A percentile compares a stretch with the other conserved stretches of the same genome.
Conservation (phyloP, 2,888 invertebrate genomes). For the Drosophila tripunctata region DNA sequence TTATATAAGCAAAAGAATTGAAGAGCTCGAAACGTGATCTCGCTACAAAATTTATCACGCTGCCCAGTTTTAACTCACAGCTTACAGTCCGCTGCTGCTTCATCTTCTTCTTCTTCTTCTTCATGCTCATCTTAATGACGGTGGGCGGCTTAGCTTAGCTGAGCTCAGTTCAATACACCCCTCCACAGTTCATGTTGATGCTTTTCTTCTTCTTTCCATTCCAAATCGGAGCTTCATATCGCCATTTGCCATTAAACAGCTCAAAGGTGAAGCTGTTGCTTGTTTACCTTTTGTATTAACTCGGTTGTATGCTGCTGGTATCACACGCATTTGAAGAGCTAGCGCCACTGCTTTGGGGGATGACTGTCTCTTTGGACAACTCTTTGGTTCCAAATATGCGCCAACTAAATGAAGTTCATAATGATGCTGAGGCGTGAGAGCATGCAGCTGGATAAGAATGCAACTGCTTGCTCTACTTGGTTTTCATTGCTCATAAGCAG, state of each 20-base stretch:
- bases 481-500: not conserved
- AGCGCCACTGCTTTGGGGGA: constrained; percentile 18
- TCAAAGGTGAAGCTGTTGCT: constrained; percentile 14
- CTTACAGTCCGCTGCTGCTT: no score
- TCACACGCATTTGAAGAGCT: constrained; percentile 28
- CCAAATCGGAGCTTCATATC: constrained; percentile 45
- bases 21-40: constrained; percentile 75
- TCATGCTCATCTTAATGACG: not conserved
- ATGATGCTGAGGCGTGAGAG: constrained; percentile 36
- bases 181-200: not conserved
- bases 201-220: constrained; percentile 7
- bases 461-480: not conserved
- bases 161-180: not conserved
- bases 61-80: constrained; percentile 20
- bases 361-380: constrained; percentile 25
- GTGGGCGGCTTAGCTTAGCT: constrained; percentile 9
- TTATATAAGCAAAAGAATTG: constrained; percentile 75
- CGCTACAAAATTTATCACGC: constrained; percentile 70
- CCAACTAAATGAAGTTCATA: not conserved
- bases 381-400: constrained; percentile 17
- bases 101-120: not conserved
- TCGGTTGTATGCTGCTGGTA: constrained; percentile 30
- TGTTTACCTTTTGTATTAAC: no score
- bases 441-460: constrained; percentile 41
- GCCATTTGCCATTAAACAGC: not conserved